Conservation (phyloP, 2,888 invertebrate species). For the Papilio protenor region DNA sequence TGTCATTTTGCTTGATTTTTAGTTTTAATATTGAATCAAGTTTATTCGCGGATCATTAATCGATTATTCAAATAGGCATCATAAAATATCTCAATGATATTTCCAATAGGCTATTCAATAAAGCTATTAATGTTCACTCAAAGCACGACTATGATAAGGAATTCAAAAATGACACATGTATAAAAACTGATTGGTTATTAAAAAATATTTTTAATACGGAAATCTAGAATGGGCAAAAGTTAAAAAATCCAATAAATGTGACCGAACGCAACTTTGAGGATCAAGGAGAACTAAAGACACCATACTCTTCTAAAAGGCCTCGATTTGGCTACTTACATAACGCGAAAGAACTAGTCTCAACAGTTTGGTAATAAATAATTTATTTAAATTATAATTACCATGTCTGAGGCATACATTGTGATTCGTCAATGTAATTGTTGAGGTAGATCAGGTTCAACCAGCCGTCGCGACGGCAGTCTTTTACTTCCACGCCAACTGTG, state of each 20-base stretch:
- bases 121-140: not conserved
- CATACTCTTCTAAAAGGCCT: no score
- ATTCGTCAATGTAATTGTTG: slow-evolving; percentile 60
- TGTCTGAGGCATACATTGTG: slow-evolving; percentile 56
- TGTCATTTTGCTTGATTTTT: not conserved
- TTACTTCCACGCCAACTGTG: slow-evolving; percentile 49
- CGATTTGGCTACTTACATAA: no score
- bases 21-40: not conserved
- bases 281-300: no score
- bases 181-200: not conserved
- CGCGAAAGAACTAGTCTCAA: no score
- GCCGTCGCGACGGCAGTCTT: slow-evolving; percentile 56
- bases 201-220: not conserved
- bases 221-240: no score
- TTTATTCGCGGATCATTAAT: not conserved
- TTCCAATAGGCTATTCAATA: not conserved
- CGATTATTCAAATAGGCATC: not conserved
- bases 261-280: no score
- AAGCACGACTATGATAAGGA: not conserved
- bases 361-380: no score
- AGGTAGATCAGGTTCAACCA: slow-evolving; percentile 60
- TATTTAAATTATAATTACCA: slow-evolving; percentile 48
- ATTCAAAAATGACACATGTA: not conserved
- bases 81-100: slow-evolving; percentile 13
- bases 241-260: not conserved